These are phyloP conservation scores for Ceratosolen fusciceps DNA, from an alignment of 1,140 invertebrate species.

Conservation along the genomic window DNA sequence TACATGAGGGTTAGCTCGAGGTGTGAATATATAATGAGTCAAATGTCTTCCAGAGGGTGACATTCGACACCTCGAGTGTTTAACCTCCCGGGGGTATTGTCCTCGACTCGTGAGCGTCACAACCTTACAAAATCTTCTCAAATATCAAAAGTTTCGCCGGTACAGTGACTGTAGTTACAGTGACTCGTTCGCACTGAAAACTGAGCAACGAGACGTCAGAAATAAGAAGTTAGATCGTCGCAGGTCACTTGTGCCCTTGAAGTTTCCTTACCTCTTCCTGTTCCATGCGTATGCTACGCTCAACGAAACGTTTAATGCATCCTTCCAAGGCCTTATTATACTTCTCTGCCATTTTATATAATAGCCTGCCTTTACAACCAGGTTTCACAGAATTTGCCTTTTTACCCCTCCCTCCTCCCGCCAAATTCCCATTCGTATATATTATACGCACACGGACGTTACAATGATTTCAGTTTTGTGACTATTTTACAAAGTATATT, in stretches of 20 bases:
- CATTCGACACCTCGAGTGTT: slow-evolving; percentile 55
- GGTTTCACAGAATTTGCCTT: background rate
- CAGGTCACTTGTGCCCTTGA: slow-evolving; percentile 9
- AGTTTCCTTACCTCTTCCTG: background rate
- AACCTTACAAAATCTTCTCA: slow-evolving; percentile 42
- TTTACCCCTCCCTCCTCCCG: no score
- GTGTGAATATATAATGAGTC: slow-evolving; percentile 53
- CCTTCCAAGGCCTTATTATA: background rate
- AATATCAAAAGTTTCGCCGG: slow-evolving; percentile 57
- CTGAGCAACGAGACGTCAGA: background rate
- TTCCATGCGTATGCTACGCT: background rate
- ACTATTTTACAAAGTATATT: no score
- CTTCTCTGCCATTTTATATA: background rate
- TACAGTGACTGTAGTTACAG: background rate
- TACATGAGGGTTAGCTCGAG: slow-evolving; percentile 44
- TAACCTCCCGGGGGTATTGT: slow-evolving; percentile 51
- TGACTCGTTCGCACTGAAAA: slow-evolving; percentile 42
- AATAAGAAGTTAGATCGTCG: slow-evolving; percentile 19
- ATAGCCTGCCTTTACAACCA: background rate
- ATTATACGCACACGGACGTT: no score
- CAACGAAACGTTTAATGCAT: background rate
- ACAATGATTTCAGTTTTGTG: no score
- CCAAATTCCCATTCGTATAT: no score
- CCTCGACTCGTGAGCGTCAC: slow-evolving; percentile 23
- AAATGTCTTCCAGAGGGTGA: slow-evolving; percentile 54